Conservation (phyloP, 2,113 vertebrate genomes). For the Bubo bubo region DNA sequence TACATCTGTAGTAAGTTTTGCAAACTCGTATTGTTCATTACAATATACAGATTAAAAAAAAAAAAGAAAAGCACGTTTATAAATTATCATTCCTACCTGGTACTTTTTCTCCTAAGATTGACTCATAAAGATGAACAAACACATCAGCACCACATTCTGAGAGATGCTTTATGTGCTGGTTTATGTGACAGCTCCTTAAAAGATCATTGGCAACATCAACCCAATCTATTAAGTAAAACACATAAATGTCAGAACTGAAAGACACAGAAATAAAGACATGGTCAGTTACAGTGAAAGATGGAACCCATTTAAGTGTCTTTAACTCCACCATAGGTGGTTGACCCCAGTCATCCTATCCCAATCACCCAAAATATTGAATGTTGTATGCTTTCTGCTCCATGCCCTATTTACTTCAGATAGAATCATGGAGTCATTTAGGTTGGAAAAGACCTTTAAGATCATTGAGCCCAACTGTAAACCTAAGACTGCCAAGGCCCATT, state of each 20-base stretch:
- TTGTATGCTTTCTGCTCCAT: not conserved
- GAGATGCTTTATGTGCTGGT: slow-evolving; percentile 78
- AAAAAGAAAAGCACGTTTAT: not conserved
- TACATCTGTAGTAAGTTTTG: not conserved
- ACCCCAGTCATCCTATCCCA: not conserved
- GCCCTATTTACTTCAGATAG: not conserved
- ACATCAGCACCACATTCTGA: slow-evolving; percentile 87
- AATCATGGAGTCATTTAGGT: not conserved
- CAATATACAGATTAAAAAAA: not conserved
- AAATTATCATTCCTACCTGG: slow-evolving; percentile 82
- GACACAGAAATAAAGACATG: not conserved
- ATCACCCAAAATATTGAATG: not conserved
- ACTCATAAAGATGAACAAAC: slow-evolving; percentile 88
- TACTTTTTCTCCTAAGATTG: slow-evolving; percentile 89
- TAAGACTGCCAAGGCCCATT: not conserved
- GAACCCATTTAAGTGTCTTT: not conserved
- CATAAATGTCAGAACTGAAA: not conserved
- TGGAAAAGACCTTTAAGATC: not conserved
- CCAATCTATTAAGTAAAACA: slow-evolving; percentile 83
- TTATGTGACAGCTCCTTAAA: slow-evolving; percentile 85
- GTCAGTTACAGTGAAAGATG: not conserved
- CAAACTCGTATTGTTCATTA: not conserved
- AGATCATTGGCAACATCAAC: slow-evolving; percentile 88
- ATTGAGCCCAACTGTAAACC: not conserved
- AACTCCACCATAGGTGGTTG: not conserved